A percentile compares a stretch with the other conserved stretches of the same genome.
These are phyloP conservation scores for Ceratitis capitata DNA, from an alignment of 1,140 invertebrate species.

Conservation along the genomic window DNA sequence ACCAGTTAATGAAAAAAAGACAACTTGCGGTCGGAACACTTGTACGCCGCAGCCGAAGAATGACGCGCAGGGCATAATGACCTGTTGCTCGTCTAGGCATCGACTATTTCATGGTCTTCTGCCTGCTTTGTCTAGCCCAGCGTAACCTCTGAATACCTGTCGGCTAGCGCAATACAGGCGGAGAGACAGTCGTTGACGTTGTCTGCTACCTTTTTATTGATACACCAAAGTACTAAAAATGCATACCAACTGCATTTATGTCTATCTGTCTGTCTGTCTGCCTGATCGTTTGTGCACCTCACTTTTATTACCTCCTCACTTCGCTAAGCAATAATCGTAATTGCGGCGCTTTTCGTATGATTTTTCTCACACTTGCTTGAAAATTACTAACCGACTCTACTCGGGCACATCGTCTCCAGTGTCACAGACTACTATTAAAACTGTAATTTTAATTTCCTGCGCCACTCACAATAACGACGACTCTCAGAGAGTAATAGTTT, in stretches of 20 bases:
- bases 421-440: neutral
- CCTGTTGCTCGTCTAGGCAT: neutral
- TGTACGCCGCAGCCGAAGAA: neutral
- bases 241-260: neutral
- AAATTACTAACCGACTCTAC: neutral
- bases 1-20: too few relatives aligned
- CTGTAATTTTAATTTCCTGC: constrained; percentile 37
- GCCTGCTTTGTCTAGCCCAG: constrained; percentile 5
- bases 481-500: constrained; percentile 7
- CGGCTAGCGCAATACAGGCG: too few relatives aligned
- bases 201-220: neutral
- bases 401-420: neutral
- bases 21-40: constrained; percentile 1
- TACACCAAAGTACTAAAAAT: neutral
- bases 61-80: neutral
- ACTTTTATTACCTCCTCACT: neutral
- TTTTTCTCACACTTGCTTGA: constrained; percentile 29
- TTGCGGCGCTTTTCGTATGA: neutral
- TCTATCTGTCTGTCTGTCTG: too few relatives aligned
- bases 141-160: too few relatives aligned
- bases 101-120: constrained; percentile 3
- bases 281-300: too few relatives aligned
- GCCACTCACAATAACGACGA: neutral
- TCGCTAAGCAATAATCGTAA: constrained; percentile 2
- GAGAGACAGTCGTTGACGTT: neutral